Evolutionary conservation across 2,113 vertebrate species (phyloP), one percentile per base, ranked within the genome.

Genomic region (Hemiscyllium ocellatum): DNA sequence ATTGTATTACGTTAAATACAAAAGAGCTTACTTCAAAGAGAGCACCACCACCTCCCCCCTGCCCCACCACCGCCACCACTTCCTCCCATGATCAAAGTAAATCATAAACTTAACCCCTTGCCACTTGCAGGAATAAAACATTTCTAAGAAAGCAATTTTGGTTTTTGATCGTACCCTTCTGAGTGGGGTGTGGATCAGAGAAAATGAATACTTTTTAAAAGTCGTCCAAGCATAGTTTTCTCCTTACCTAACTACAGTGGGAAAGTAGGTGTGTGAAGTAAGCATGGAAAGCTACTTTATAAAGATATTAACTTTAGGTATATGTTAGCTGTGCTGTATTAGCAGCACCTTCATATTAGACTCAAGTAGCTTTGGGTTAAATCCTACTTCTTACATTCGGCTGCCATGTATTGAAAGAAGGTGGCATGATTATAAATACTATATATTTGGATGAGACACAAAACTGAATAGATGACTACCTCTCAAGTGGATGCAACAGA

Each of bases 41-140:
- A 93, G 66, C 89, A 12, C 33, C n/a, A 24, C 47, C 42, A 4
- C 42, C 42, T 26, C 85, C 47, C 7, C 2, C 47, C 85, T n/a
- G 2, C 47, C 83, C 4, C 83, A 1, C 47, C 52, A 26, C 86
- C 20, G 42, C 42, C 42, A 47, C 42, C 42, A 47, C 56, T 56
- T 42, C 61, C 37, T 93, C 61, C 61, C 13, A 20, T 22, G 61
- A 93, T 66, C 89, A 68, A 93, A 93, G 33, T 37, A 37, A 68
- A 66, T 66, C n/a, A 65, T 93, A 93, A 93, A 66, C 61, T 5
- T 91, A 91, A 66, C 61, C 89, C 56, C 37, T 65, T 37, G 33
- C 61, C 61, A 93, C 56, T 68, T 93, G 89, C 89, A 66, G 61
- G n/a, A 66, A 61, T 90, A 90, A 90, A 93, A 93, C 66, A 17